Conservation (phyloP, 2,888 invertebrate genomes). For the Teleiodes luculella region DNA sequence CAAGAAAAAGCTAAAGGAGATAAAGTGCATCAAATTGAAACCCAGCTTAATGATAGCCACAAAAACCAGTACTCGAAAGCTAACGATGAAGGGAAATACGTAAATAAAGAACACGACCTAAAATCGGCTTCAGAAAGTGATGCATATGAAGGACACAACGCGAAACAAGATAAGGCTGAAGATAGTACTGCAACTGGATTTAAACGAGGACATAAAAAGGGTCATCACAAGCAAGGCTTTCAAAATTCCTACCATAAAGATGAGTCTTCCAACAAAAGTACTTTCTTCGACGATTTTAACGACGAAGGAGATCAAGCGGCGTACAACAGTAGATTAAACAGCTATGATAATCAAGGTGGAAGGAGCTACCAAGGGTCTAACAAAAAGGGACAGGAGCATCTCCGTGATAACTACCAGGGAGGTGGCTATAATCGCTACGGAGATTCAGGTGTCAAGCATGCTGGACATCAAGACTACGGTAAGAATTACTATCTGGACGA, state of each 20-base stretch:
- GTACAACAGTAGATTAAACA: constrained; percentile 62
- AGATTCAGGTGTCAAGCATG: constrained; percentile 60
- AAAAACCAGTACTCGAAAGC: constrained; percentile 68
- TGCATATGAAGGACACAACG: constrained; percentile 63
- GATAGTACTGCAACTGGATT: constrained; percentile 60
- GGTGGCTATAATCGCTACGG: constrained; percentile 62
- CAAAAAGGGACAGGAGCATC: constrained; percentile 62
- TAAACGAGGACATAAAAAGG: constrained; percentile 80
- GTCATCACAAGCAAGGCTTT: constrained; percentile 83
- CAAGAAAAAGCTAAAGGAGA: constrained; percentile 69
- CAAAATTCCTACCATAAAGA: constrained; percentile 84
- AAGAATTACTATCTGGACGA: constrained; percentile 71
- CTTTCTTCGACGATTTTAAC: constrained; percentile 82
- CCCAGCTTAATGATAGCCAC: constrained; percentile 59
- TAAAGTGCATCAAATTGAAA: constrained; percentile 67
- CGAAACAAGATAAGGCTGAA: constrained; percentile 65
- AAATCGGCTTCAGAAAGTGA: constrained; percentile 67
- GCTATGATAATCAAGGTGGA: constrained; percentile 61
- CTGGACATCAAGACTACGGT: constrained; percentile 62
- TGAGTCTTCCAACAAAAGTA: constrained; percentile 83
- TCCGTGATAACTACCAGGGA: constrained; percentile 57
- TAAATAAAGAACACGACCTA: constrained; percentile 66
- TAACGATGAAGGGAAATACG: constrained; percentile 66
- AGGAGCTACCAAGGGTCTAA: constrained; percentile 64
- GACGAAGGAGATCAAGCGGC: constrained; percentile 70